Conservation (phyloP, 2,888 invertebrate genomes). For the Dorcus hopei region DNA sequence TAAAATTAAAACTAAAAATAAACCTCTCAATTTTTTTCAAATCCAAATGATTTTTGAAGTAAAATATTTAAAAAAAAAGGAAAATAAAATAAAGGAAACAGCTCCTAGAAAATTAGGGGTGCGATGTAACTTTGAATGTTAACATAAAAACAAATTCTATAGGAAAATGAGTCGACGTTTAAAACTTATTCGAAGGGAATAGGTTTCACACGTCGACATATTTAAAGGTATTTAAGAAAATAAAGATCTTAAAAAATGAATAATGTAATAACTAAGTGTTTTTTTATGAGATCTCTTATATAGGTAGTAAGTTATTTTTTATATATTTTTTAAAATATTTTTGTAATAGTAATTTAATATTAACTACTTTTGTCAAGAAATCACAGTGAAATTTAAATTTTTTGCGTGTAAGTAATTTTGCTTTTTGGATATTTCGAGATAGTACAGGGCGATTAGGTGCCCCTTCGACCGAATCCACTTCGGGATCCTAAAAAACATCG, state of each 20-base stretch:
- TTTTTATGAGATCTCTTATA: constrained; percentile 51
- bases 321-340: constrained; percentile 40
- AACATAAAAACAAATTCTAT: neutral
- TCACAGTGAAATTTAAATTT: constrained; percentile 48
- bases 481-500: neutral
- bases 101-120: neutral
- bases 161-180: constrained; percentile 22
- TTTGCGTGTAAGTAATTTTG: constrained; percentile 31
- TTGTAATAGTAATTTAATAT: constrained; percentile 39
- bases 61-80: too few species aligned
- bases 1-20: neutral
- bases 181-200: constrained; percentile 22
- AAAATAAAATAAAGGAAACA: too few species aligned
- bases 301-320: constrained; percentile 49
- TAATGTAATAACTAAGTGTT: constrained; percentile 44
- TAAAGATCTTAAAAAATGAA: constrained; percentile 42
- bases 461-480: constrained; percentile 3
- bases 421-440: constrained; percentile 18
- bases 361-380: constrained; percentile 49
- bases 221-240: constrained; percentile 32
- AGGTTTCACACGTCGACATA: constrained; percentile 22
- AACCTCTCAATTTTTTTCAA: too few species aligned
- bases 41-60: too few species aligned
- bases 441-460: constrained; percentile 1
- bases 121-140: neutral